Conservation (phyloP, 2,113 vertebrate genomes). For the Trochalopteron elliotii region DNA sequence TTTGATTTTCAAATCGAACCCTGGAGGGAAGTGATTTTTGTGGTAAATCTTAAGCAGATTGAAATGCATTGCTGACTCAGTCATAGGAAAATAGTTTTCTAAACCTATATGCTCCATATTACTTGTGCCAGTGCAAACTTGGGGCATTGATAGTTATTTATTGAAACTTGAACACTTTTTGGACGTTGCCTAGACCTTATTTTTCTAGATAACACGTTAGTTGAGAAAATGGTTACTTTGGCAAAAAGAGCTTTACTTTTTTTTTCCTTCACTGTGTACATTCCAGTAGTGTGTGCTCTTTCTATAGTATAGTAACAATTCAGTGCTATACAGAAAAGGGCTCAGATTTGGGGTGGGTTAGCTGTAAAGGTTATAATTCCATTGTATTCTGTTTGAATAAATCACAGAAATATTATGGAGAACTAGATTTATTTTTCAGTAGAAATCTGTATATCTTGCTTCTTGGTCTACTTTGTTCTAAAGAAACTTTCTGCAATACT, state of each 20-base stretch:
- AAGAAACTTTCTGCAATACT: slow-evolving; percentile 41
- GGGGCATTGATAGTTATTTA: slow-evolving; percentile 70
- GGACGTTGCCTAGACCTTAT: slow-evolving; percentile 61
- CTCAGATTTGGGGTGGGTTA: slow-evolving; percentile 37
- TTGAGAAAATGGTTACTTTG: slow-evolving; percentile 21
- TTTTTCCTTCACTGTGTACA: slow-evolving; percentile 60
- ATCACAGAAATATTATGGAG: slow-evolving; percentile 35
- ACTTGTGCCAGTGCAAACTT: slow-evolving; percentile 51
- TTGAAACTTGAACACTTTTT: slow-evolving; percentile 71
- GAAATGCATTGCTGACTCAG: slow-evolving; percentile 19
- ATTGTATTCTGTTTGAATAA: slow-evolving; percentile 58
- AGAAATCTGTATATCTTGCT: slow-evolving; percentile 39
- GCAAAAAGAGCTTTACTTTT: slow-evolving; percentile 39
- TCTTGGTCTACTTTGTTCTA: slow-evolving; percentile 33
- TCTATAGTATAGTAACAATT: not conserved
- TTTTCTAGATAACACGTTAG: slow-evolving; percentile 61
- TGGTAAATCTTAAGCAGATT: slow-evolving; percentile 6
- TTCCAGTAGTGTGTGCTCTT: slow-evolving; percentile 62
- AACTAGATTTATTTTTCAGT: slow-evolving; percentile 54
- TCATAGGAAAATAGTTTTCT: slow-evolving; percentile 39
- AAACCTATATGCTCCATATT: slow-evolving; percentile 34
- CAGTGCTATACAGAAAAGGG: slow-evolving; percentile 64
- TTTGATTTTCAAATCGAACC: slow-evolving; percentile 3
- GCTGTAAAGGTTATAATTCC: slow-evolving; percentile 11
- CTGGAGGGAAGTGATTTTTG: slow-evolving; percentile 2